Evolutionary conservation across 2,113 vertebrate genomes (phyloP), one percentile per base, ranked within the genome.

Genomic region (Antechinus flavipes): DNA sequence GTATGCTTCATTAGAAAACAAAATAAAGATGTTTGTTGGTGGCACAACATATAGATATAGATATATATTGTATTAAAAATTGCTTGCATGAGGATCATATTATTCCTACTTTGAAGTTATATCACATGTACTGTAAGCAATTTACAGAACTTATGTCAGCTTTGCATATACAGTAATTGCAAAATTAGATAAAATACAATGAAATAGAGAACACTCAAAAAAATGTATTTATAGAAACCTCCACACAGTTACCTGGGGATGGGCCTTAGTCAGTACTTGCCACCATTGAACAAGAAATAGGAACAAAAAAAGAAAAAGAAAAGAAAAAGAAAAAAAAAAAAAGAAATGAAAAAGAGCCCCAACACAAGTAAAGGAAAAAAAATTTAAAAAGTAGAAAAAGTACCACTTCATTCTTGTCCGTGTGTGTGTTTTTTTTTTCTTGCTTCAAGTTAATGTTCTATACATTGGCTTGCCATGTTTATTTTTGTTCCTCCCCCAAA

Each of bases 141-240:
- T 99, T 98, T 99, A 98, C 98, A 98, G 98, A 98, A 98, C 98
- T 98, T 94, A 97, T 96, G 90, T 98, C 97, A 98, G 89, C 95
- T 98, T 98, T 98, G 98, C 98, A 98, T 98, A 98, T 98, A 98
- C 98, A 98, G 96, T 94, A 98, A 96, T 97, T 98, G 98, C 97
- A 97, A 99, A 98, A 98, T 98, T 96, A 98, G 97, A 99, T 97
- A 98, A 98, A 98, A 99, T 98, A 99, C 98, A 99, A 94, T 97
- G 98, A 99, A 99, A 98, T 99, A 99, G 97, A 99, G 95, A 98
- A 98, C 95, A 96, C 98, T 98, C 98, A 98, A 98, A 76, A 76
- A 58, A 98, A 98, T 99, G 97, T 98, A 98, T 98, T 98, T 98
- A 98, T 98, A 98, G 97, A 98, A 99, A 98, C 98, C 98, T 99